These are phyloP conservation scores for Drosophila leonis DNA, from an alignment of 2,888 invertebrate genomes.

Conservation along the genomic window DNA sequence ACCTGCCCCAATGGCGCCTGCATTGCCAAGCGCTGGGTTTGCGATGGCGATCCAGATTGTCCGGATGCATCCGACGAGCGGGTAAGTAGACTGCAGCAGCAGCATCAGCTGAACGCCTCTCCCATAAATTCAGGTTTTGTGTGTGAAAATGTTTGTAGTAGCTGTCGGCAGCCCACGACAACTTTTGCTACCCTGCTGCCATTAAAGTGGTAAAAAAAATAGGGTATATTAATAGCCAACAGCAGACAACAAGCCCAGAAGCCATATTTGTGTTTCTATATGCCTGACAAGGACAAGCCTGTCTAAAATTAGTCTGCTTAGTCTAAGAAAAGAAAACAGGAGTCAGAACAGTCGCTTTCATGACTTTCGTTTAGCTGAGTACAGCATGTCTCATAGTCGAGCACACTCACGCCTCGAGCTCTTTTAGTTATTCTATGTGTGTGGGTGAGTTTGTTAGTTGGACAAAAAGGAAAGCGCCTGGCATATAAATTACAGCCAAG, in stretches of 20 bases:
- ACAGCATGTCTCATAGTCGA: constrained; percentile 11
- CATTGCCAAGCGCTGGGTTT: constrained; percentile 93
- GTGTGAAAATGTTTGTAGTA: constrained; percentile 30
- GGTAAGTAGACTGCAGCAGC: constrained; percentile 85
- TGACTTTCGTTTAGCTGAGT: too few species aligned
- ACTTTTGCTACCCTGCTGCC: constrained; percentile 2
- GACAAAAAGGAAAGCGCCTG: constrained; percentile 23
- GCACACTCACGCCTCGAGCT: neutral
- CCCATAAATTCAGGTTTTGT: constrained; percentile 49
- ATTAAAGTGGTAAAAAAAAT: neutral
- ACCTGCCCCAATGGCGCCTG: constrained; percentile 93
- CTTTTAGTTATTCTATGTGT: constrained; percentile 1
- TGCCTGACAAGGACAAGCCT: neutral
- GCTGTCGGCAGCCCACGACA: constrained; percentile 2
- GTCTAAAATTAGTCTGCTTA: neutral
- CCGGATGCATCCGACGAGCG: constrained; percentile 93
- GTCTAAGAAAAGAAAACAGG: too few species aligned
- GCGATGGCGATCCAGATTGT: constrained; percentile 96
- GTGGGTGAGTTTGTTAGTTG: constrained; percentile 15
- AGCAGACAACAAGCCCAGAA: neutral
- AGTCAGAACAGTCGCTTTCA: neutral
- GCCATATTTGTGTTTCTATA: neutral
- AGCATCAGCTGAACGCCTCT: constrained; percentile 7
- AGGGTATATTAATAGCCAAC: neutral
- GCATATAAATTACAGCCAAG: constrained; percentile 78